These are phyloP conservation scores for Caenorhabditis sinica DNA, from an alignment of 2,888 invertebrate species.

Conservation along the genomic window DNA sequence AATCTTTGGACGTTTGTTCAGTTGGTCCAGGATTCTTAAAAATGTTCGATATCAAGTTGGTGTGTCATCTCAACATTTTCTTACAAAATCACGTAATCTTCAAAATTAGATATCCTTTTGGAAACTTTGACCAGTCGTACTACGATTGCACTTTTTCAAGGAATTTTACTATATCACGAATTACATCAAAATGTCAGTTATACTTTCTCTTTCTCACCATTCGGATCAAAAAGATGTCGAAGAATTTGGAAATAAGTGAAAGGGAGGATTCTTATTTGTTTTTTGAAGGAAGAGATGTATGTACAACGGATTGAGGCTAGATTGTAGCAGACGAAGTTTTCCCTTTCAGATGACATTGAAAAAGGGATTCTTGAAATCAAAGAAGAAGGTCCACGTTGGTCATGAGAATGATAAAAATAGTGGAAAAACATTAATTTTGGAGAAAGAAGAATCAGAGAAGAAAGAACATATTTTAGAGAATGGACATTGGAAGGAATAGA, in stretches of 20 bases:
- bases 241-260: not conserved
- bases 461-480: constrained; percentile 14
- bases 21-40: not conserved
- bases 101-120: not conserved
- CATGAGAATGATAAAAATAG: constrained; percentile 23
- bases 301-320: constrained; percentile 41
- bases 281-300: constrained; percentile 13
- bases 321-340: constrained; percentile 57
- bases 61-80: not conserved
- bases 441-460: constrained; percentile 17
- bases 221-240: constrained; percentile 23
- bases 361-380: constrained; percentile 38
- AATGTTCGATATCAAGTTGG: constrained; percentile 3
- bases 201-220: not conserved
- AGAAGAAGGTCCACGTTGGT: constrained; percentile 56
- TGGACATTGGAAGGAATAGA: constrained; percentile 1
- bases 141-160: constrained; percentile 15
- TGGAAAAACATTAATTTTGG: not conserved
- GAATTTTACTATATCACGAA: constrained; percentile 11
- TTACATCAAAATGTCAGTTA: not conserved
- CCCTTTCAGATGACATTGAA: constrained; percentile 43
- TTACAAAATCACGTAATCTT: constrained; percentile 44
- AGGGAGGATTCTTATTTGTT: constrained; percentile 9
- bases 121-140: constrained; percentile 24
- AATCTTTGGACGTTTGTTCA: no score